phyloP scores from a whole-genome alignment of 2,113 vertebrate genomes.

The Beaufortia kweichowensis region DNA sequence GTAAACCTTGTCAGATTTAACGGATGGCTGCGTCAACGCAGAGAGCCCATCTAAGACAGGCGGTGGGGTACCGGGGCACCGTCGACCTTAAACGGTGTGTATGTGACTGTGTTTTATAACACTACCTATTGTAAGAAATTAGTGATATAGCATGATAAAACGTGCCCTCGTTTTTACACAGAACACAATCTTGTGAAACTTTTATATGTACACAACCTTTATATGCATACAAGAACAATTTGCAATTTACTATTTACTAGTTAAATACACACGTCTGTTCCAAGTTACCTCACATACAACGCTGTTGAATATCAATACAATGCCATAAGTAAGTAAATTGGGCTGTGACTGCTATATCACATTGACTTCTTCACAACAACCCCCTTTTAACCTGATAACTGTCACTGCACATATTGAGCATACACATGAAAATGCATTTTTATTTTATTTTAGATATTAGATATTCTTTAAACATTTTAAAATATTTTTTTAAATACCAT shows the following conservation, averaged over 20 bases:
- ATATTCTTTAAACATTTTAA: too few relatives aligned
- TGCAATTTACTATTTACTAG: background rate
- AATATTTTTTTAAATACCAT: too few relatives aligned
- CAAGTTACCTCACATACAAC: too few relatives aligned
- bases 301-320: too few relatives aligned
- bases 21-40: slow-evolving; percentile 65
- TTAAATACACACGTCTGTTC: too few relatives aligned
- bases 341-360: too few relatives aligned
- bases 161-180: background rate
- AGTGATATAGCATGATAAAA: slow-evolving; percentile 23
- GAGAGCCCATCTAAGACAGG: slow-evolving; percentile 36
- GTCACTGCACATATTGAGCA: too few relatives aligned
- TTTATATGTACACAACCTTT: too few relatives aligned
- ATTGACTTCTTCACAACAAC: background rate
- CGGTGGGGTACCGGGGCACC: background rate
- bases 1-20: slow-evolving; percentile 76
- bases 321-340: too few relatives aligned
- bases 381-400: background rate
- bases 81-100: slow-evolving; percentile 51
- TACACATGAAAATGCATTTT: too few relatives aligned
- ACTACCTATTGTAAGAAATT: slow-evolving; percentile 11
- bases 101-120: slow-evolving; percentile 44
- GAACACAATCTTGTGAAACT: too few relatives aligned
- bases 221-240: slow-evolving; percentile 14
- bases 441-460: too few relatives aligned